phyloP scores from a whole-genome alignment of 2,888 invertebrate species.

The Poecilus cupreus region DNA sequence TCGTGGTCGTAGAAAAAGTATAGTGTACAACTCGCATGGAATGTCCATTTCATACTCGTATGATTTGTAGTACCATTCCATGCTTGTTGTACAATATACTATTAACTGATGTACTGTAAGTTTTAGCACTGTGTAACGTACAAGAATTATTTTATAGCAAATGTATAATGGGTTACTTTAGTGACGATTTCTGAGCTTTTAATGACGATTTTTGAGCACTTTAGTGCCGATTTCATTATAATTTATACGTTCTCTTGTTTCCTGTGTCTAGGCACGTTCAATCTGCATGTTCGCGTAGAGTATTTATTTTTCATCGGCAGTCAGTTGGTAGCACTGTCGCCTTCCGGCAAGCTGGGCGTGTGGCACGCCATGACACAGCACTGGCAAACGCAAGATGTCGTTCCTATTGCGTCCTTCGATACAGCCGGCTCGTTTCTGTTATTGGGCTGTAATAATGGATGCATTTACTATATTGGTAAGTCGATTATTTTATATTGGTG shows the following conservation, averaged over 20 bases:
- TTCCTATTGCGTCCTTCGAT: conserved; percentile 96
- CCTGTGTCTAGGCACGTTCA: conserved; percentile 83
- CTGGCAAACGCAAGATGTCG: conserved; percentile 98
- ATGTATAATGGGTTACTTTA: no score
- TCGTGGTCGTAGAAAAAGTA: no score
- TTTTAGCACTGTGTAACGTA: no score
- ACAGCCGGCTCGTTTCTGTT: conserved; percentile 97
- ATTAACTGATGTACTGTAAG: no score
- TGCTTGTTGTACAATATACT: no score
- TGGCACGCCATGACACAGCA: conserved; percentile 99
- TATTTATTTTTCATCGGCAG: conserved; percentile 98
- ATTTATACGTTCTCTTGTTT: not conserved
- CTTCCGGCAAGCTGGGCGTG: conserved; percentile 96
- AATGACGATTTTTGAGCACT: no score
- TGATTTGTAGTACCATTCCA: no score
- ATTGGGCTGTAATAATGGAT: conserved; percentile 96
- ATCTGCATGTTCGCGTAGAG: conserved; percentile 93
- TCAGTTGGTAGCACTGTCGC: conserved; percentile 96
- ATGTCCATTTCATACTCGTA: no score
- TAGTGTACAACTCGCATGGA: no score
- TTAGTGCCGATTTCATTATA: no score
- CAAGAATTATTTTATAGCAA: no score
- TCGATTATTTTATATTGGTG: not conserved
- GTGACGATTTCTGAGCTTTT: no score
- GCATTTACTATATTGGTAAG: conserved; percentile 96